These are phyloP conservation scores for Dryobota labecula DNA, from an alignment of 2,888 invertebrate species.

Conservation along the genomic window DNA sequence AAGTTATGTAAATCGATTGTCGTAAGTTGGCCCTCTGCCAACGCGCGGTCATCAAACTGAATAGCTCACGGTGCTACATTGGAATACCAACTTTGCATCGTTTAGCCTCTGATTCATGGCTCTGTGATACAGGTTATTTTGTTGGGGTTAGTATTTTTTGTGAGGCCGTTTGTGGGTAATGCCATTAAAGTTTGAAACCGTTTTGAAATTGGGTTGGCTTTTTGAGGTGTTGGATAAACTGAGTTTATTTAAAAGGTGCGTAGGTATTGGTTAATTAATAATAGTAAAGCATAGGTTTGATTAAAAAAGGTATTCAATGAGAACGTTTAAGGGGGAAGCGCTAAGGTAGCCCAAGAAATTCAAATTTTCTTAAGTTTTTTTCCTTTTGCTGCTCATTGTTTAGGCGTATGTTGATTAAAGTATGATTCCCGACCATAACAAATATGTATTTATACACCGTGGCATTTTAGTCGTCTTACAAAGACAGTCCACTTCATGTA, in stretches of 20 bases:
- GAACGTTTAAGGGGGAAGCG: too few species aligned
- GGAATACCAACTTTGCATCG: slow-evolving; percentile 69
- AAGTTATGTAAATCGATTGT: slow-evolving; percentile 76
- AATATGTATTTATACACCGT: too few species aligned
- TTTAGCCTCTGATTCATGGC: slow-evolving; percentile 61
- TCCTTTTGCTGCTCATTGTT: too few species aligned
- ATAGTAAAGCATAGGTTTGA: background rate
- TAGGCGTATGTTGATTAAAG: too few species aligned
- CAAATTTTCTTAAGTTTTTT: too few species aligned
- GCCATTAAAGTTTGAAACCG: slow-evolving; percentile 39
- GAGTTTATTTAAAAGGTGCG: background rate
- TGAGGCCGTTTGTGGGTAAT: slow-evolving; percentile 35
- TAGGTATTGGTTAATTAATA: background rate
- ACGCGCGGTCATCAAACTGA: slow-evolving; percentile 76
- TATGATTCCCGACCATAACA: too few species aligned
- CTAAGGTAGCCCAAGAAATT: too few species aligned
- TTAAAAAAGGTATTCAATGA: background rate
- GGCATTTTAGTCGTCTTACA: too few species aligned
- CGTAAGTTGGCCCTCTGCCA: slow-evolving; percentile 75
- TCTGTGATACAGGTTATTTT: slow-evolving; percentile 57
- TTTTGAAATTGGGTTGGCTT: slow-evolving; percentile 26
- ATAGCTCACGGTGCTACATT: slow-evolving; percentile 70
- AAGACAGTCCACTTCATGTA: too few species aligned
- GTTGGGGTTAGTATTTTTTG: slow-evolving; percentile 59
- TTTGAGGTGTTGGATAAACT: slow-evolving; percentile 17